phyloP scores from a whole-genome alignment of 2,888 invertebrate species.

The Scaptomyza tumidula region DNA sequence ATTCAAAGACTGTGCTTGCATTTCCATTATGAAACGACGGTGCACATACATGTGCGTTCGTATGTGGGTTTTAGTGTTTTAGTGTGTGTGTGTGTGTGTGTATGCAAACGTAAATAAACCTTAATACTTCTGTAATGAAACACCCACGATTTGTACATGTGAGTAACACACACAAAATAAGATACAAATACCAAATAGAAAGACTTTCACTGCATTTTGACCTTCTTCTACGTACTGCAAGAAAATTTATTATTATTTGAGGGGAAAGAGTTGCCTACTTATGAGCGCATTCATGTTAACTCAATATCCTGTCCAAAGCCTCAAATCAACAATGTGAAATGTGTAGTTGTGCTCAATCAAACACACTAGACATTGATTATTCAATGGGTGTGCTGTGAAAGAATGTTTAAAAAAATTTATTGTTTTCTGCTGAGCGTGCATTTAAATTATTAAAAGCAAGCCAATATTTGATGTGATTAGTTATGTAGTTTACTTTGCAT shows the following conservation, averaged over 20 bases:
- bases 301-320: conserved; percentile 8
- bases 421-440: conserved; percentile 1
- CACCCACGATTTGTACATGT: conserved; percentile 67
- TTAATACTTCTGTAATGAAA: conserved; percentile 37
- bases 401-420: background rate
- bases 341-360: conserved; percentile 36
- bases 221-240: conserved; percentile 33
- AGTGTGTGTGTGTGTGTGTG: conserved; percentile 26
- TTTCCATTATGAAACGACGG: conserved; percentile 66
- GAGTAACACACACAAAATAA: conserved; percentile 44
- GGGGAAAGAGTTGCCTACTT: conserved; percentile 62
- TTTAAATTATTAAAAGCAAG: conserved; percentile 20
- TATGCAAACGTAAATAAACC: conserved; percentile 73
- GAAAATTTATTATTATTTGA: background rate
- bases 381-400: conserved; percentile 33
- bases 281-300: conserved; percentile 46
- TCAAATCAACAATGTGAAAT: conserved; percentile 51
- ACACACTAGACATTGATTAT: conserved; percentile 51
- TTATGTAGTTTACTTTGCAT: background rate
- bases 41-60: conserved; percentile 59
- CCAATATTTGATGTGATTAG: background rate
- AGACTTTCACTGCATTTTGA: conserved; percentile 37
- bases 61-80: conserved; percentile 22
- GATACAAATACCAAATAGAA: conserved; percentile 16
- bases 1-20: conserved; percentile 35